Conservation (phyloP, 1,140 invertebrate species). For the Anastrepha obliqua region DNA sequence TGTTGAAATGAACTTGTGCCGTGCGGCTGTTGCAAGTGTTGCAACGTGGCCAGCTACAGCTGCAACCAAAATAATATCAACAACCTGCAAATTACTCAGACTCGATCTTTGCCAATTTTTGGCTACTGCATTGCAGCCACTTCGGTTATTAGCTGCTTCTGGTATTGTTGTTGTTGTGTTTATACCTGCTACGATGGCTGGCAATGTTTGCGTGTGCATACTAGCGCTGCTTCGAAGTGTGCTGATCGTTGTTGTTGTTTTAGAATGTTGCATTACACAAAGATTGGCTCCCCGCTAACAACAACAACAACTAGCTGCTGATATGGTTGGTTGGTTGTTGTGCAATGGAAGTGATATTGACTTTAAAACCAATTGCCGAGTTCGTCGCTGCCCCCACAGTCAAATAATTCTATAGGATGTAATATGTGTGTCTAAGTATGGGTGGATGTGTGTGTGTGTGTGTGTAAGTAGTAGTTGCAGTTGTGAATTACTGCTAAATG, state of each 20-base stretch:
- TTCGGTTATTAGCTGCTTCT: neutral
- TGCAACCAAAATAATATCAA: slow-evolving; percentile 24
- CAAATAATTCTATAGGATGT: neutral
- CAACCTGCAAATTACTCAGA: slow-evolving; percentile 27
- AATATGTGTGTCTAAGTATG: neutral
- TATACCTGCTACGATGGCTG: neutral
- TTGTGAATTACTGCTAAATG: neutral
- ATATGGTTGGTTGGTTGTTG: slow-evolving; percentile 29
- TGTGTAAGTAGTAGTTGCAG: too few species aligned
- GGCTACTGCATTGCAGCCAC: slow-evolving; percentile 6
- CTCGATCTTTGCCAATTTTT: slow-evolving; percentile 48
- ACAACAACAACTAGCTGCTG: neutral
- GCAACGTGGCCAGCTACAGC: neutral
- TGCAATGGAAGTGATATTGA: slow-evolving; percentile 40
- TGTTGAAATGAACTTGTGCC: slow-evolving; percentile 48
- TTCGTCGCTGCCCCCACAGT: neutral
- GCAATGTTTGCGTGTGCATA: slow-evolving; percentile 22
- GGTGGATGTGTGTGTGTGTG: neutral
- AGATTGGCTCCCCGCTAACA: neutral
- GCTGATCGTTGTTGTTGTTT: slow-evolving; percentile 4
- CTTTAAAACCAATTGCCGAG: slow-evolving; percentile 31
- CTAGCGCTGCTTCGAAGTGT: neutral
- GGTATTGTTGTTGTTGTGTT: neutral
- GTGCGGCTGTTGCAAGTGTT: neutral
- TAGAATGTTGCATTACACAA: slow-evolving; percentile 46